These are phyloP conservation scores for Bubo blakistoni DNA, from an alignment of 2,113 vertebrate species.

Conservation along the genomic window DNA sequence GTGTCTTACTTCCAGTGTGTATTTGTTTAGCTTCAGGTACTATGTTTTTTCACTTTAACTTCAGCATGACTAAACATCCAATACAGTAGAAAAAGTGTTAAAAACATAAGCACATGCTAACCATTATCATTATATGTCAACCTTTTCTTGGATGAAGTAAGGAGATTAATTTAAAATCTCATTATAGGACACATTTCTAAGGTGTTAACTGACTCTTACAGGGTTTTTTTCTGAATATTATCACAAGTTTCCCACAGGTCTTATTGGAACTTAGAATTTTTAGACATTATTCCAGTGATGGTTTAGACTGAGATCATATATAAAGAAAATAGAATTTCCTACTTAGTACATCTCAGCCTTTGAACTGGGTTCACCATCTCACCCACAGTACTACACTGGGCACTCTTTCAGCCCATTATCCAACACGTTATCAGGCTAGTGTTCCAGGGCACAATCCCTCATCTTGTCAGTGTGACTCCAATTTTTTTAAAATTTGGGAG, in stretches of 20 bases:
- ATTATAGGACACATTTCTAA: not conserved
- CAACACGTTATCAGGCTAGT: not conserved
- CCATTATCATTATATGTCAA: not conserved
- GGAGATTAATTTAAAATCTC: not conserved
- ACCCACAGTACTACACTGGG: not conserved
- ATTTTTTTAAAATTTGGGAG: not conserved
- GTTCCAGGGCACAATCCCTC: not conserved
- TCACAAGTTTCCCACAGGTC: not conserved
- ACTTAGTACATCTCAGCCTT: not conserved
- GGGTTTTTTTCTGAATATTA: not conserved
- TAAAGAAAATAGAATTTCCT: not conserved
- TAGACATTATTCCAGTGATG: not conserved
- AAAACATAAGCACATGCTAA: not conserved
- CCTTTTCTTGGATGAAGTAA: not conserved
- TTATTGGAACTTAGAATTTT: not conserved
- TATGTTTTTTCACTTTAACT: not conserved
- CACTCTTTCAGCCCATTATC: not conserved
- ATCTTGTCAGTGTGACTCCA: not conserved
- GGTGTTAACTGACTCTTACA: not conserved
- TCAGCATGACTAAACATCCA: not conserved
- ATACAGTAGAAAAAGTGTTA: not conserved
- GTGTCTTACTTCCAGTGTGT: not conserved
- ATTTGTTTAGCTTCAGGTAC: not conserved
- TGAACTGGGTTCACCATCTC: not conserved
- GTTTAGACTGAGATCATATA: not conserved